Evolutionary conservation across 2,888 invertebrate species (phyloP), one percentile per base, ranked within the genome.

Genomic region (Schizotus pectinicornis): DNA sequence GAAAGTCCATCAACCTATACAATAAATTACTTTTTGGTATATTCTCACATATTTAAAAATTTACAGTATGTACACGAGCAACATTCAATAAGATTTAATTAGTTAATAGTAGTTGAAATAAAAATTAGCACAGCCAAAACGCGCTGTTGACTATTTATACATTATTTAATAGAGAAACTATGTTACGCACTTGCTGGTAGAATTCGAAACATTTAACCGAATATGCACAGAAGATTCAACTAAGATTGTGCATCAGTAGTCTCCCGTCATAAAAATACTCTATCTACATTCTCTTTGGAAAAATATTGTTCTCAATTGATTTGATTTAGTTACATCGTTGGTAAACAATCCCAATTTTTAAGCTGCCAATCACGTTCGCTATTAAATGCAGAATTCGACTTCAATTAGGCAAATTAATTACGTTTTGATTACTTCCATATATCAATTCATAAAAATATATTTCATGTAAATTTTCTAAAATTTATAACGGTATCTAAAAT

Each of bases 81-180:
- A 64, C 64, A 62, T 52, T 56, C 43, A 60, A 62, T 57, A 67
- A 65, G 64, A 67, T 58, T 61, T 64, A 68, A 67, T 39, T 62
- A 67, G 69, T 67, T 65, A 61, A 52, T 59, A 59, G 57, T 46
- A 51, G 32, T 52, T 39, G 41, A 52, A 70, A 65, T 65, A 68
- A 70, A 68, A 68, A 68, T 70, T 72, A 62, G 75, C 77, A 77
- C 77, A 77, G 77, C 77, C 77, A 67, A 72, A 69, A 72, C 43
- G 70, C 71, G 77, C 77, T 77, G 77, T 75, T 71, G 71, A 75
- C 74, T 75, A 74, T 74, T 73, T 71, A 72, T 62, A 68, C 56
- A 61, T 39, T 34, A 9, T 39, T 51, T 39, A 64, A 74, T 72
- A 75, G 72, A 74, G 71, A 74, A 64, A 22, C 22, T 22, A 22